Conservation (phyloP, 2,797 vertebrate species). For the Sitta carolinensis region DNA sequence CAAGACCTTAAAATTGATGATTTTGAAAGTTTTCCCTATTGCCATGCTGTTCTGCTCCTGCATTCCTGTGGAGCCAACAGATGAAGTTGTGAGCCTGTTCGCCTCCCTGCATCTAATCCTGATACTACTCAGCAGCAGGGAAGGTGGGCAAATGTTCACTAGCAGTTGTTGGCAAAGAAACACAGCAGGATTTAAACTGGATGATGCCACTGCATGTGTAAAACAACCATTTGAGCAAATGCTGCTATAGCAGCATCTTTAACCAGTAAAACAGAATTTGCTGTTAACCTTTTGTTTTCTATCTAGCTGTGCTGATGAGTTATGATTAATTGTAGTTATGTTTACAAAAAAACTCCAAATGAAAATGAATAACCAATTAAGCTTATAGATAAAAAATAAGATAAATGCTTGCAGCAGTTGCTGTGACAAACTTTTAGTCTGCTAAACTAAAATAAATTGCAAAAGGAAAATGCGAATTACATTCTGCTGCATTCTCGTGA, state of each 20-base stretch:
- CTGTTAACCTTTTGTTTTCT: constrained; percentile 61
- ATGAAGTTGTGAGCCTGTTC: constrained; percentile 72
- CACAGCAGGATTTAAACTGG: constrained; percentile 68
- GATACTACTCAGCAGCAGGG: constrained; percentile 69
- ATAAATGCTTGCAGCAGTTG: not conserved
- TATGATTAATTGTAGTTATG: not conserved
- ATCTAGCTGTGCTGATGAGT: not conserved
- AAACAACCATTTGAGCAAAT: constrained; percentile 67
- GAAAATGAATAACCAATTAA: not conserved
- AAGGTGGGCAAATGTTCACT: constrained; percentile 71
- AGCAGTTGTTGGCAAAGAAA: constrained; percentile 73
- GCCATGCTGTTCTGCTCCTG: constrained; percentile 66
- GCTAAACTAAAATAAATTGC: not conserved
- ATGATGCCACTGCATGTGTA: constrained; percentile 57
- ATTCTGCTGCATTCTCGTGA: not conserved
- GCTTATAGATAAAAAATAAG: not conserved
- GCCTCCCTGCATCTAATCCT: constrained; percentile 69
- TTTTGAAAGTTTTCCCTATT: constrained; percentile 67
- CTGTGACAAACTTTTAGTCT: not conserved
- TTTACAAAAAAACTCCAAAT: not conserved
- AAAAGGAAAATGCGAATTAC: not conserved
- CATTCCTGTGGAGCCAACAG: constrained; percentile 67
- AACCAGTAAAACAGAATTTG: constrained; percentile 42
- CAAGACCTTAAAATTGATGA: constrained; percentile 66
- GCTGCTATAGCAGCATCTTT: constrained; percentile 48